Evolutionary conservation across 2,888 invertebrate genomes (phyloP).

Genomic region (Harmothoe impar): DNA sequence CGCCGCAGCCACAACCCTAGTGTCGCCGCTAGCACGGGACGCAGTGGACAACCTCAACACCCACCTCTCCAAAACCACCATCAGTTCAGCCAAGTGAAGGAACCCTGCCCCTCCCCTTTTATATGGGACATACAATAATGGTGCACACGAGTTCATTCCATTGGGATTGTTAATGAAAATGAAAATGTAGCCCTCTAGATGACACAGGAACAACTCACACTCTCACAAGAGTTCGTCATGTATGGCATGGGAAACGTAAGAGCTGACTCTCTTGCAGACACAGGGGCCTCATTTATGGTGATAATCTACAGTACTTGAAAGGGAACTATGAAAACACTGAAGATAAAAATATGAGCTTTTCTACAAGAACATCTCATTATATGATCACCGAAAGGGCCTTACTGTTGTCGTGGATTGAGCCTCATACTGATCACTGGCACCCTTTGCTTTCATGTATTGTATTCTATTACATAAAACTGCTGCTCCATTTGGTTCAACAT

Average conservation of each 20-base stretch:
- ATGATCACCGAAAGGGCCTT: too few relatives aligned
- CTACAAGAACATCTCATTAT: too few relatives aligned
- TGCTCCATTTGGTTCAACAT: too few relatives aligned
- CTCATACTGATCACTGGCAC: too few relatives aligned
- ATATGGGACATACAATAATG: neutral
- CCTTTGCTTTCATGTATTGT: too few relatives aligned
- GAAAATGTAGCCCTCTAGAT: neutral
- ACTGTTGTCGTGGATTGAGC: too few relatives aligned
- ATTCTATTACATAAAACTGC: too few relatives aligned
- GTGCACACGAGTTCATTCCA: neutral
- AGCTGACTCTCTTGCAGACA: neutral
- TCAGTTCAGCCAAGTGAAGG: neutral
- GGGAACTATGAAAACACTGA: too few relatives aligned
- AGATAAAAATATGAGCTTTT: too few relatives aligned
- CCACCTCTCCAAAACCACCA: neutral
- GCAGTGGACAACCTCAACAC: neutral
- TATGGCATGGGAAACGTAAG: neutral
- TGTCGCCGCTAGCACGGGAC: conserved; percentile 2
- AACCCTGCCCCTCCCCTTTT: too few relatives aligned
- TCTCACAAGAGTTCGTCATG: neutral
- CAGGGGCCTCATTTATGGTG: too few relatives aligned
- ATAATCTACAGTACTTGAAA: too few relatives aligned
- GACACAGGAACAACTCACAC: neutral
- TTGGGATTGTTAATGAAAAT: neutral
- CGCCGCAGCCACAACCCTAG: neutral